These are phyloP conservation scores for Eumacrocentrus americanus DNA, from an alignment of 2,888 invertebrate species.

Conservation along the genomic window DNA sequence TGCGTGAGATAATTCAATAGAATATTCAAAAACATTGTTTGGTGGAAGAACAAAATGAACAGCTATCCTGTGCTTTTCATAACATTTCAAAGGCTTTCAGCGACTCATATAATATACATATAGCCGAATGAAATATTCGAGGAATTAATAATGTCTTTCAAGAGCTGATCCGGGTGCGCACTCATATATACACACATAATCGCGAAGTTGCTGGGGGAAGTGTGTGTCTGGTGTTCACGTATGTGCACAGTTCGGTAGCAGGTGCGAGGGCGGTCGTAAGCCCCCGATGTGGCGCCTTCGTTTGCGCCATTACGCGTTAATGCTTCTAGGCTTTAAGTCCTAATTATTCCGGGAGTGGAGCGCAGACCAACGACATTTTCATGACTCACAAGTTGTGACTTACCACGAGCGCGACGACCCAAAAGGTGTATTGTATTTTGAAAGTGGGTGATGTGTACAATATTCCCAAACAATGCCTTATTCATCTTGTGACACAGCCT, in stretches of 20 bases:
- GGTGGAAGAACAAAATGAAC: too few species aligned
- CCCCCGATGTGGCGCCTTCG: slow-evolving; percentile 20
- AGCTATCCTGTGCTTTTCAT: too few species aligned
- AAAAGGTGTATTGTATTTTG: too few species aligned
- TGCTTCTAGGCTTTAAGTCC: slow-evolving; percentile 17
- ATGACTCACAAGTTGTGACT: too few species aligned
- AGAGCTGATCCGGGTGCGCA: neutral
- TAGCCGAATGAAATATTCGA: neutral
- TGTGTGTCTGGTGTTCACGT: neutral
- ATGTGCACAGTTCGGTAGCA: slow-evolving; percentile 12
- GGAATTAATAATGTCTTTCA: slow-evolving; percentile 14
- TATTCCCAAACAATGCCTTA: too few species aligned
- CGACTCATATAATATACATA: too few species aligned
- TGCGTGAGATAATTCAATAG: too few species aligned
- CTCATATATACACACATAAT: slow-evolving; percentile 12
- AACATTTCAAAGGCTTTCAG: too few species aligned
- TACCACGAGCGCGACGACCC: too few species aligned
- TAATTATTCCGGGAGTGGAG: slow-evolving; percentile 19
- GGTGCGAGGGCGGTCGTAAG: slow-evolving; percentile 19
- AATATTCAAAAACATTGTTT: too few species aligned
- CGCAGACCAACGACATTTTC: neutral
- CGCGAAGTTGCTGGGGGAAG: neutral
- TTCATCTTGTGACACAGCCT: too few species aligned
- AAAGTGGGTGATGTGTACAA: too few species aligned
- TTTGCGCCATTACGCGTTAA: slow-evolving; percentile 25